Percentiles rank a stretch among this genome's conserved stretches.
phyloP scores from a whole-genome alignment of 1,140 invertebrate species.

The Scaptomyza montana region DNA sequence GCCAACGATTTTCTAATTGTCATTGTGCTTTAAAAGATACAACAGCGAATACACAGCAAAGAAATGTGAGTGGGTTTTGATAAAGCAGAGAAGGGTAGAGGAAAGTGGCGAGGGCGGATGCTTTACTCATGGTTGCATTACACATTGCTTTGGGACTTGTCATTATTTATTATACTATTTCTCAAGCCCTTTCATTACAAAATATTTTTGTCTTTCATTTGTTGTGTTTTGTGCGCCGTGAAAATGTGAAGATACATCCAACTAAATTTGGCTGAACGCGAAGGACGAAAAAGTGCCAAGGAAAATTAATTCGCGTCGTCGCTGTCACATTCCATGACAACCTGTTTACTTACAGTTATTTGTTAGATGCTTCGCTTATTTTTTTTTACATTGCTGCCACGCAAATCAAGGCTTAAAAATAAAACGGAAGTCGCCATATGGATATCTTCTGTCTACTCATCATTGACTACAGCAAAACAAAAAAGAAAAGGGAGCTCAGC shows the following conservation, averaged over 20 bases:
- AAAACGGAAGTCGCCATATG: conserved; percentile 39
- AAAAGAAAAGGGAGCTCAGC: not conserved
- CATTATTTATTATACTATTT: conserved; percentile 79
- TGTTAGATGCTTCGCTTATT: conserved; percentile 32
- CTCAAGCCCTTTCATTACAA: conserved; percentile 79
- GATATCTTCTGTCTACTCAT: conserved; percentile 53
- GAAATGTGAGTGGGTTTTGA: conserved; percentile 8
- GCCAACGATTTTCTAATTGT: conserved; percentile 52
- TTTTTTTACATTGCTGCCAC: conserved; percentile 40
- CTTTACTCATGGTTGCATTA: conserved; percentile 38
- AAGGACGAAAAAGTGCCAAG: not conserved
- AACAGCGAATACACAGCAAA: conserved; percentile 3
- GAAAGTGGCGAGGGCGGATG: conserved; percentile 4
- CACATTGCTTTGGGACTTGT: conserved; percentile 54
- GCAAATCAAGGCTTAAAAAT: conserved; percentile 33
- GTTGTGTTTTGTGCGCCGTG: conserved; percentile 55
- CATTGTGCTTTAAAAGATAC: conserved; percentile 42
- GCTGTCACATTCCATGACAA: conserved; percentile 62
- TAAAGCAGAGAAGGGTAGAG: not conserved
- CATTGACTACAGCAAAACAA: conserved; percentile 43
- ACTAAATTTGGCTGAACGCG: conserved; percentile 27
- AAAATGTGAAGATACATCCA: conserved; percentile 6
- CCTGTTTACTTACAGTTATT: conserved; percentile 77
- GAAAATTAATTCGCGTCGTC: conserved; percentile 21
- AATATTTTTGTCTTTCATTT: conserved; percentile 76